Base-by-base conservation (phyloP, 2,888 invertebrate species). In the Salpingus planirostris region DNA sequence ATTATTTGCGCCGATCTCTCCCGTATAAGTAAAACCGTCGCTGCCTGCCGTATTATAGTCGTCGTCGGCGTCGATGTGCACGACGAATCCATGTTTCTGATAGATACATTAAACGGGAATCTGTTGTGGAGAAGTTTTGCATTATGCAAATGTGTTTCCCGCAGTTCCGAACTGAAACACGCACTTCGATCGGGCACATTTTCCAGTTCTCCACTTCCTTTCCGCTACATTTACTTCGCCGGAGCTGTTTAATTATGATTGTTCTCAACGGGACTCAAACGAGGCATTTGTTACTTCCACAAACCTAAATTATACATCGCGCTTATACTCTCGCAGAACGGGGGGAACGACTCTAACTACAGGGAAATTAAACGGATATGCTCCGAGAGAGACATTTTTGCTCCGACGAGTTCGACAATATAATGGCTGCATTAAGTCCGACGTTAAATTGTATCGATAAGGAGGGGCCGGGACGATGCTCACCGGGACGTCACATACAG, bases 101-200 rank as follows among this genome's bases (percentile, higher is more conserved):
- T 36, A 32, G 36, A 36, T 36, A 36, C 36, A 36, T 36, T 36
- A 36, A 32, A 28, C 26, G 27, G 14, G 29, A 32, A 35, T 34
- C 34, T 34, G 31, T 46, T 38, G 42, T 43, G 35, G 39, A 29
- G 37, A 50, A 50, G 50, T 49, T 49, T 41, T 52, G 49, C 53
- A 55, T 55, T 54, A 57, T 57, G 57, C 47, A 55, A 54, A 55
- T 57, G 50, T 51, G 50, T 47, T 53, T 47, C 50, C 52, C 49
- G 52, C 46, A 47, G 52, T 49, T 46, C 47, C 42, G 35, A 48
- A 45, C 42, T 40, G 36, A 43, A 46, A 47, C 43, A 51, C 51
- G 49, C 50, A 54, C 48, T 51, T 43, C 40, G 46, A 49, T 45
- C 44, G 38, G 14, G 24, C 28, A 38, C 45, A 33, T 41, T 44